Percentiles rank a stretch among this genome's conserved stretches.
Conservation (phyloP, 2,888 invertebrate genomes). For the Dermolepida albohirtum region DNA sequence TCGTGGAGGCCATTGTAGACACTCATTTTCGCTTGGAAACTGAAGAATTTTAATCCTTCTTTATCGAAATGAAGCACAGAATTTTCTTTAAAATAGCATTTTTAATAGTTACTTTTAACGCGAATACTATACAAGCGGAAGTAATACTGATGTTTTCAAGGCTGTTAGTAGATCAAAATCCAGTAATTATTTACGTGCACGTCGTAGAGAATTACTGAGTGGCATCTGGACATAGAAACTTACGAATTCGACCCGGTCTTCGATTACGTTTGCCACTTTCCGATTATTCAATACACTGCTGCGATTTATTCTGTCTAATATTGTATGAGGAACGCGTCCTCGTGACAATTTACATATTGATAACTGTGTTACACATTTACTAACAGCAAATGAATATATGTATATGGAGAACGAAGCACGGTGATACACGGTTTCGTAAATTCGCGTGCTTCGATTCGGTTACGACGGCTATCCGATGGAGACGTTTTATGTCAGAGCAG, state of each 20-base stretch:
- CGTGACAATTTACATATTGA: too few relatives aligned
- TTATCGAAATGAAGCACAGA: constrained; percentile 13
- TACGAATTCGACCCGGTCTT: too few relatives aligned
- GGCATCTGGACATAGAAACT: too few relatives aligned
- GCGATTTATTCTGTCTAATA: too few relatives aligned
- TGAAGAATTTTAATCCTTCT: not conserved
- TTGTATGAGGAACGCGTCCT: too few relatives aligned
- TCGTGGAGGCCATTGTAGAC: constrained; percentile 55
- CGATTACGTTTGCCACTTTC: too few relatives aligned
- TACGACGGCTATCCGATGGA: not conserved
- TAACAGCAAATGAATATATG: too few relatives aligned
- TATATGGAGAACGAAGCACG: constrained; percentile 10
- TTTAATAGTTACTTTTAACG: not conserved
- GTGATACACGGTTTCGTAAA: constrained; percentile 31
- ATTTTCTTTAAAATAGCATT: constrained; percentile 7
- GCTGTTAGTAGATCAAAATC: constrained; percentile 4
- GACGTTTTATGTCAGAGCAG: constrained; percentile 26
- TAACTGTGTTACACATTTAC: too few relatives aligned
- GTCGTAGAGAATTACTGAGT: not conserved
- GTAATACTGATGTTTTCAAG: too few relatives aligned
- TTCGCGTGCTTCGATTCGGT: constrained; percentile 26
- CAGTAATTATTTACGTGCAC: not conserved
- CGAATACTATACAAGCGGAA: too few relatives aligned
- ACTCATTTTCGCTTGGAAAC: constrained; percentile 51
- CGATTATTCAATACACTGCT: too few relatives aligned